phyloP scores from a whole-genome alignment of 1,140 invertebrate species.

The Carposina sasakii region DNA sequence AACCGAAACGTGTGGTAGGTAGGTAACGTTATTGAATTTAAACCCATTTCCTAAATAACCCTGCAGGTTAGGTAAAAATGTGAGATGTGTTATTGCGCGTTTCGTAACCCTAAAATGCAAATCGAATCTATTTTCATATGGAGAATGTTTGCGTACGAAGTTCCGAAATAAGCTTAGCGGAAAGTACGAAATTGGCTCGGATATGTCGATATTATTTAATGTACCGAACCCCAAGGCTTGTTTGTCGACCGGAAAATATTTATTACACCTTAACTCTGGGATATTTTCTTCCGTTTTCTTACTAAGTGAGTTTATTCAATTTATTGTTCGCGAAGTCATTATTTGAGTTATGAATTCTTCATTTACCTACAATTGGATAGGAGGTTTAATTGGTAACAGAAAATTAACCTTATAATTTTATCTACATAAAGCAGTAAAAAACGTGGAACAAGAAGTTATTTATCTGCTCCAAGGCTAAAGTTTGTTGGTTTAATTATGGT shows the following conservation, averaged over 20 bases:
- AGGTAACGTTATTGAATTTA: slow-evolving; percentile 2
- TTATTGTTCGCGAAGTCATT: no score
- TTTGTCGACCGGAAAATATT: slow-evolving; percentile 48
- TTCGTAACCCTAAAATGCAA: slow-evolving; percentile 41
- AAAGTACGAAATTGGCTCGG: slow-evolving; percentile 56
- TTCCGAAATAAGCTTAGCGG: slow-evolving; percentile 52
- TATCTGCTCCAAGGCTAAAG: no score
- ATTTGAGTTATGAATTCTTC: no score
- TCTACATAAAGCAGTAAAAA: no score
- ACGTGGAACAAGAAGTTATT: no score
- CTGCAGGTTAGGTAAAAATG: slow-evolving; percentile 21
- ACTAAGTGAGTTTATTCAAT: no score
- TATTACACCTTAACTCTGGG: slow-evolving; percentile 36
- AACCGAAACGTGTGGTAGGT: no score
- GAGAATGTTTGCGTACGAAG: slow-evolving; percentile 42
- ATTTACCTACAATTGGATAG: no score
- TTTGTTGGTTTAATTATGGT: no score
- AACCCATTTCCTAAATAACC: slow-evolving; percentile 17
- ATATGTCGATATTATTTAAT: slow-evolving; percentile 60
- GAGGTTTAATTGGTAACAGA: no score
- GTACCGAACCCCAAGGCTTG: slow-evolving; percentile 38
- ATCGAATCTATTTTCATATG: slow-evolving; percentile 43
- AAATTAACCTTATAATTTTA: no score
- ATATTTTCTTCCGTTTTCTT: slow-evolving; percentile 26
- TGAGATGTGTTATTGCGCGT: slow-evolving; percentile 30